phyloP scores from a whole-genome alignment of 35 echinoderm and acorn worm genomes.

The Eucidaris tribuloides region DNA sequence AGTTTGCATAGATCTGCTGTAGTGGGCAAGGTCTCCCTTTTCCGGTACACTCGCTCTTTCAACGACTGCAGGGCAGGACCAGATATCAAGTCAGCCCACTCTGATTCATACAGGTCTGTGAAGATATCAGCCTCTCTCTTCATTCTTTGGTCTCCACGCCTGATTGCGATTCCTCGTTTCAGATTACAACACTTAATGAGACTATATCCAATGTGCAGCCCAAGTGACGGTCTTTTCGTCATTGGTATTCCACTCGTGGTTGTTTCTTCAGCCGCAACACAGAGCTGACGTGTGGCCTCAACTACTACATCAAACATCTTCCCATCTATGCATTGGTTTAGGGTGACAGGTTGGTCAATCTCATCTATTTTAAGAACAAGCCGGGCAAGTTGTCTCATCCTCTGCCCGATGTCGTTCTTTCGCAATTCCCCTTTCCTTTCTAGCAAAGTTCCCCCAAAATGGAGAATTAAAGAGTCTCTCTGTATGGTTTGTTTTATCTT shows the following conservation, averaged over 20 bases:
- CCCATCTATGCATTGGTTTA: neutral
- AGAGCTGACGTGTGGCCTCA: slow-evolving; percentile 3
- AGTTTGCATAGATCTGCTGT: slow-evolving; percentile 33
- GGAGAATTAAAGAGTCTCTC: neutral
- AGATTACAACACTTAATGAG: slow-evolving; percentile 26
- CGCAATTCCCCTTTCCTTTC: neutral
- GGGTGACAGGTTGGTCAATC: neutral
- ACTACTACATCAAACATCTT: slow-evolving; percentile 23
- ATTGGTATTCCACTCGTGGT: slow-evolving; percentile 12
- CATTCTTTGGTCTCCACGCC: slow-evolving; percentile 10
- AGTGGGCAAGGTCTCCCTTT: neutral
- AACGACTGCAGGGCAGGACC: slow-evolving; percentile 14
- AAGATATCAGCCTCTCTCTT: slow-evolving; percentile 7
- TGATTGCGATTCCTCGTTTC: slow-evolving; percentile 32
- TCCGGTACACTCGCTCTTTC: neutral
- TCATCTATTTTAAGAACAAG: neutral
- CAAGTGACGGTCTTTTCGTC: neutral
- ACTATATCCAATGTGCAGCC: slow-evolving; percentile 16
- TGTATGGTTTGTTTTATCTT: slow-evolving; percentile 7
- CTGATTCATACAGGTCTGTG: neutral
- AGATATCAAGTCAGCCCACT: slow-evolving; percentile 19
- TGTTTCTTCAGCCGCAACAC: neutral
- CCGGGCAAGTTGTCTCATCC: neutral
- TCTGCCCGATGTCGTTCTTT: neutral
- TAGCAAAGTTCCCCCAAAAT: neutral